phyloP scores from a whole-genome alignment of 2,888 invertebrate species.

The Chymomyza caudatula region DNA sequence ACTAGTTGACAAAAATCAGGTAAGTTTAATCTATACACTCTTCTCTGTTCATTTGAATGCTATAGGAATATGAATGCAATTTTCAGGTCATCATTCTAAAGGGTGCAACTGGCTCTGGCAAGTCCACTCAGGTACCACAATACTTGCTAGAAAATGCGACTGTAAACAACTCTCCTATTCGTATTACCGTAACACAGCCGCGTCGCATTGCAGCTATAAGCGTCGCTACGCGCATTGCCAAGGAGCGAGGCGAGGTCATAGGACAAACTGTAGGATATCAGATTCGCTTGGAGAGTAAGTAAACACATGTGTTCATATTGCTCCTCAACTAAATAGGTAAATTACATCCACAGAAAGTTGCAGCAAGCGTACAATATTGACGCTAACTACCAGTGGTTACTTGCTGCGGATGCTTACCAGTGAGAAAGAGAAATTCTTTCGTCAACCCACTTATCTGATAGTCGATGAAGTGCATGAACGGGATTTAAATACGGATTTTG shows the following conservation, averaged over 20 bases:
- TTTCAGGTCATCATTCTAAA: slow-evolving; percentile 85
- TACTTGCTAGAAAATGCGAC: slow-evolving; percentile 88
- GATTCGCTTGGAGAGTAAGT: slow-evolving; percentile 88
- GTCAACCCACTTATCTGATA: slow-evolving; percentile 85
- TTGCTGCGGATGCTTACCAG: slow-evolving; percentile 90
- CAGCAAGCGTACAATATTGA: slow-evolving; percentile 64
- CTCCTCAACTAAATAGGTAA: not conserved
- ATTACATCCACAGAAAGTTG: slow-evolving; percentile 55
- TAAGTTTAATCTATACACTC: slow-evolving; percentile 30
- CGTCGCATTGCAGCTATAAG: slow-evolving; percentile 93
- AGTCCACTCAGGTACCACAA: slow-evolving; percentile 97
- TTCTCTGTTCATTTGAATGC: not conserved
- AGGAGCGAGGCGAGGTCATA: slow-evolving; percentile 84
- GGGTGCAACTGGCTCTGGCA: slow-evolving; percentile 95
- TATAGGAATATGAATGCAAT: not conserved
- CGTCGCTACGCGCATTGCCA: slow-evolving; percentile 89
- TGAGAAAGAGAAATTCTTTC: slow-evolving; percentile 79
- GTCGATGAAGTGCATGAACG: slow-evolving; percentile 98
- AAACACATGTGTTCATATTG: not conserved
- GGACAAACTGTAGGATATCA: slow-evolving; percentile 91
- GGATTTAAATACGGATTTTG: slow-evolving; percentile 94
- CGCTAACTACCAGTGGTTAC: slow-evolving; percentile 76
- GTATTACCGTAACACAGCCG: slow-evolving; percentile 96
- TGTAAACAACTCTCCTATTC: slow-evolving; percentile 82
- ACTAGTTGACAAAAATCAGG: slow-evolving; percentile 55